Base-by-base conservation (phyloP, 2,797 vertebrate genomes). In the Hyperoplus immaculatus region DNA sequence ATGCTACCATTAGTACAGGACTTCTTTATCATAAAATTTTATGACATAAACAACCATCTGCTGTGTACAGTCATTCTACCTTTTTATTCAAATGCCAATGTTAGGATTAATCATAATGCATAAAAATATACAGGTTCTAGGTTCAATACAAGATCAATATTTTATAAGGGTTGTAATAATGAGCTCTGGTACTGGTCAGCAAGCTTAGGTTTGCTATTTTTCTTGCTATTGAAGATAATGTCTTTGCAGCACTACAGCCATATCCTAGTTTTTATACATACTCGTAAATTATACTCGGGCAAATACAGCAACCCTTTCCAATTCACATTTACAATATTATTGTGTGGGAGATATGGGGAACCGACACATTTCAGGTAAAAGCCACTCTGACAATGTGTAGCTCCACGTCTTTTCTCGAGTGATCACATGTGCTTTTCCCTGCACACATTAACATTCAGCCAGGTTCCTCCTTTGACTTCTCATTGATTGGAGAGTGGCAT, bases 381-480 rank as follows among this genome's bases (percentile, higher is more conserved):
- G 3, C 12, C 8, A 0, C 15, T 38, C 49, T 41, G 6, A 46
- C 68, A 12, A 14, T 49, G 3, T 36, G n/a, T 1, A 1, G 41
- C 18, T 63, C 38, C 2, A 13, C 38, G 45, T 78, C 55, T 47
- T 60, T 75, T 63, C 29, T 29, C 69, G 81, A 81, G 69, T 80
- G 36, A 63, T 86, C 73, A 64, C 67, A 55, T 51, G 72, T 80
- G 39, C 71, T 66, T 77, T 49, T 39, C 50, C 64, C 81, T 80
- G 85, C 84, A 87, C 82, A 83, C 82, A 89, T 91, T 94, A 92
- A 93, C 93, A 94, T 95, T 94, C 89, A 94, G 84, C 83, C 72
- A 73, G 58, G 72, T 73, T 76, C 72, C 65, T 78, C 69, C 61
- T 59, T 68, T 76, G 84, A 78, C 86, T 89, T 66, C 70, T 75